Evolutionary conservation across 1,140 invertebrate genomes (phyloP), one percentile per base, ranked within the genome.

Genomic region (Homalodisca vitripennis): DNA sequence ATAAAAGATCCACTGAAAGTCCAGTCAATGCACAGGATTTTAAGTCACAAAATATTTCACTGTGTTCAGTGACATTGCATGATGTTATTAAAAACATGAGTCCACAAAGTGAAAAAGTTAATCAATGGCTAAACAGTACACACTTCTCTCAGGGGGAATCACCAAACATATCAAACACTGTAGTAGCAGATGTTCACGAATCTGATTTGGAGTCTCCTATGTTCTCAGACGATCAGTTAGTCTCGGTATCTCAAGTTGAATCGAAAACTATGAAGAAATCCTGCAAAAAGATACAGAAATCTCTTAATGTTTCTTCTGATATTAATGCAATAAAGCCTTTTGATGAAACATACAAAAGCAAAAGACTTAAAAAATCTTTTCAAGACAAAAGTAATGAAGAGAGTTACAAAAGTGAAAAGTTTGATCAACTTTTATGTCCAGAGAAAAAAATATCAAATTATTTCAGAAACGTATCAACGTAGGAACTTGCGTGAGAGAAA

Each of bases 161-260:
- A 60, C 22, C 13, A 14, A 13, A 14, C 3, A 27, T 10, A 27
- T 6, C 10, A 2, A 24, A 60, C 6, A 60, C 27, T 60, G 26
- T 60, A 27, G 55, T 60, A 10, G 55, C 27, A 30, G 55, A 60
- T 30, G 26, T 60, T 12, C 55, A 60, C n/a, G 29, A 60, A 22
- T 13, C 55, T 60, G 55, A 60, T 27, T 13, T 6, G 10, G 22
- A 60, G 14, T 60, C 55, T 2, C 26, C 29, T 6, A 12, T 14
- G 3, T 51, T 60, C 24, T 60, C 55, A 27, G 55, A 60, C 26
- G 24, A 6, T 27, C 14, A 13, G 14, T 27, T 60, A 24, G 22
- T 27, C 26, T 60, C 55, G 10, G 55, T 60, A 2, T 27, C 55
- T 22, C 55, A 60, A 60, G 10, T 60, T 22, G 55, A 60, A 6